These are phyloP conservation scores for Aplysina aerophoba DNA, from an alignment of 37 sponge, comb jelly and placozoan species.

Conservation along the genomic window DNA sequence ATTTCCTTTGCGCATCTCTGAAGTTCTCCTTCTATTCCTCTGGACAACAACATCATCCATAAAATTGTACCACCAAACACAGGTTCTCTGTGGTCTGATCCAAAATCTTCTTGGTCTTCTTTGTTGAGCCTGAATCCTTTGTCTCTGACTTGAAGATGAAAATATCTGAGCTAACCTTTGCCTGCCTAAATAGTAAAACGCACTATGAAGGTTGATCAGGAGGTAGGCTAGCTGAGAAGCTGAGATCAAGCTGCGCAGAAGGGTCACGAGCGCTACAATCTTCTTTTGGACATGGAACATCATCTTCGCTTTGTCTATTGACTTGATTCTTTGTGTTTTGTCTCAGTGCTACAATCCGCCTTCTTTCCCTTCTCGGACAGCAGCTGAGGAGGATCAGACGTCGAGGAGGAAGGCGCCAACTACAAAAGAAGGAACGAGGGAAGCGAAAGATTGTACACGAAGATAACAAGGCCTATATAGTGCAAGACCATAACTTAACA, in stretches of 20 bases:
- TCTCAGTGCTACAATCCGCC: not conserved
- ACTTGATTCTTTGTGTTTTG: too few species aligned
- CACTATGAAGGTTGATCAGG: not conserved
- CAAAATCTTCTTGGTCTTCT: constrained; percentile 12
- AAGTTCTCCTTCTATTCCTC: constrained; percentile 46
- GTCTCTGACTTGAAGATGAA: not conserved
- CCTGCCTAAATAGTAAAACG: not conserved
- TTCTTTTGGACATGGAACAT: not conserved
- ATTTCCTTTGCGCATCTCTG: constrained; percentile 31
- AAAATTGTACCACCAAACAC: constrained; percentile 42
- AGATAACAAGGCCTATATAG: not conserved
- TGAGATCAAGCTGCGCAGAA: not conserved
- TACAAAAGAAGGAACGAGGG: not conserved
- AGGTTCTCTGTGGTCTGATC: constrained; percentile 20
- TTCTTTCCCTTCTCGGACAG: too few species aligned
- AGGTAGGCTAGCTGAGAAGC: constrained; percentile 16
- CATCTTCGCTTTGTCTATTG: constrained; percentile 7
- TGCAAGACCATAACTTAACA: too few species aligned
- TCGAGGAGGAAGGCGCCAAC: too few species aligned
- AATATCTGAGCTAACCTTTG: too few species aligned
- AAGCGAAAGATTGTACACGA: not conserved
- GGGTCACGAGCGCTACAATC: not conserved
- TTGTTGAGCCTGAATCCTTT: not conserved
- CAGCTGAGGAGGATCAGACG: too few species aligned
- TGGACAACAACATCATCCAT: constrained; percentile 26